Evolutionary conservation across 1,140 invertebrate genomes (phyloP).

Genomic region (Bemisia tabaci): DNA sequence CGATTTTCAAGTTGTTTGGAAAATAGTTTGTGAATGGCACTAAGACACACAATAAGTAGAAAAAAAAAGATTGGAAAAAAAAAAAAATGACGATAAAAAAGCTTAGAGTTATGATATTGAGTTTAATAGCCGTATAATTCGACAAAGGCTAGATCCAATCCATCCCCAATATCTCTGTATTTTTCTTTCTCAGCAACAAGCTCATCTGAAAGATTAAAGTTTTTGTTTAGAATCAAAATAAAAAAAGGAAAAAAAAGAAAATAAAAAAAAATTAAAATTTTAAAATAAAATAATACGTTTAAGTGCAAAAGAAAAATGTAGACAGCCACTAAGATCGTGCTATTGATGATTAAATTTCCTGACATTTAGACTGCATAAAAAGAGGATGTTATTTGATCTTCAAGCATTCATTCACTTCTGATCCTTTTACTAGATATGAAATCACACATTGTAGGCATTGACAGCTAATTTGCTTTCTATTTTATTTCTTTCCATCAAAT

Average conservation of each 20-base stretch:
- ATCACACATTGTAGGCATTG: too few species aligned
- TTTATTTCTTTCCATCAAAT: too few species aligned
- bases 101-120: background rate
- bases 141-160: constrained; percentile 94
- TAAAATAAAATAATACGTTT: constrained; percentile 7
- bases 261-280: constrained; percentile 19
- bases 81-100: background rate
- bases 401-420: too few species aligned
- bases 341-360: too few species aligned
- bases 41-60: background rate
- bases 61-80: too few species aligned
- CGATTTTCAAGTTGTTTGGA: background rate
- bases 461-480: too few species aligned
- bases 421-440: too few species aligned
- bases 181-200: constrained; percentile 97
- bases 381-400: too few species aligned
- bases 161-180: constrained; percentile 98
- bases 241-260: constrained; percentile 15
- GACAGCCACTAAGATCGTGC: too few species aligned
- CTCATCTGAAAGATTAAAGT: constrained; percentile 67
- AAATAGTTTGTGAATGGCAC: background rate
- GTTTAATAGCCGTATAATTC: constrained; percentile 79
- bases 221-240: constrained; percentile 11
- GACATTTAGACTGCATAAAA: too few species aligned
- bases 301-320: constrained; percentile 9